Base-by-base conservation (phyloP, 2,888 invertebrate genomes). In the Neria commutata region DNA sequence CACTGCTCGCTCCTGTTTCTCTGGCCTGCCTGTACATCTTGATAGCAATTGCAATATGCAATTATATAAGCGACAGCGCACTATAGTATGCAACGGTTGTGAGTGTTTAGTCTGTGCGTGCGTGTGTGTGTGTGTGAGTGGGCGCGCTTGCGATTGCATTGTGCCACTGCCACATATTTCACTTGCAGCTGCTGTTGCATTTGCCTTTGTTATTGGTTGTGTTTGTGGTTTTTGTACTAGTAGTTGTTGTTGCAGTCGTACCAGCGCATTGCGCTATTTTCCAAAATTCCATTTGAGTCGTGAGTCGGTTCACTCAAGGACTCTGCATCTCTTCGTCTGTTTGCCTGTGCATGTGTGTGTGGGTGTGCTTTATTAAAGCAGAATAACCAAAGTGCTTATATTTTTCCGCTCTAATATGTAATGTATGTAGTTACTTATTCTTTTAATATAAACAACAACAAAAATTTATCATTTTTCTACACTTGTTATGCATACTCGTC, bases 1-100 rank as follows among this genome's bases (percentile, higher is more conserved):
- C n/a, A n/a, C n/a, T n/a, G n/a, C n/a, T n/a, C n/a, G n/a, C n/a
- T n/a, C n/a, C n/a, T n/a, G n/a, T n/a, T n/a, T n/a, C n/a, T n/a
- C n/a, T n/a, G n/a, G n/a, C n/a, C n/a, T n/a, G n/a, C n/a, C n/a
- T n/a, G n/a, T n/a, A n/a, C n/a, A n/a, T n/a, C n/a, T n/a, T n/a
- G n/a, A n/a, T n/a, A n/a, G n/a, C n/a, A n/a, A n/a, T n/a, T n/a
- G n/a, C n/a, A n/a, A n/a, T n/a, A n/a, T n/a, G n/a, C n/a, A n/a
- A n/a, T n/a, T n/a, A n/a, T n/a, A n/a, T n/a, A n/a, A n/a, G n/a
- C n/a, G n/a, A n/a, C n/a, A 25, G 29, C 54, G 19, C 68, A 60
- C 57, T 61, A 66, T 67, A 66, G 58, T 63, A 62, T 62, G 66
- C 67, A 65, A 64, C 60, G 24, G 24, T 54, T 56, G 64, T 17